Evolutionary conservation across 2,888 invertebrate species (phyloP), one percentile per base, ranked within the genome.

Genomic region (Mantis religiosa): DNA sequence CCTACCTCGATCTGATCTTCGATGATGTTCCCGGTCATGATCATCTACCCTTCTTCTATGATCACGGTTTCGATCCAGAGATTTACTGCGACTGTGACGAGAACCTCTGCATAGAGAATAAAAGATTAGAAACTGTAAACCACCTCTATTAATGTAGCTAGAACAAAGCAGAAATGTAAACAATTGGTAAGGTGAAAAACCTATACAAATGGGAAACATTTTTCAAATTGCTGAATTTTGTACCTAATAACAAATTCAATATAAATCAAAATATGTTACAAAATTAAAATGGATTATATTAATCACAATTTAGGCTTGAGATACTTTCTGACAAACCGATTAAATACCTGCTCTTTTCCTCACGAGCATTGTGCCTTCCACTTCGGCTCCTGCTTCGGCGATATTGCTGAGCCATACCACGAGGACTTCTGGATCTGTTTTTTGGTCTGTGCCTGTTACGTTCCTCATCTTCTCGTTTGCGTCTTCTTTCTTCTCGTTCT

Each of bases 381-480:
- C 89, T 89, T n/a, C 89, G 86, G 71, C 89, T 89, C 28, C 34
- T 41, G 83, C 88, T 88, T 9, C 89, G 85, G 30, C 28, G 89
- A n/a, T 34, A 34, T 47, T 54, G 82, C 8, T 83, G 15, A 27
- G 30, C 27, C 27, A 71, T 71, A 71, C 54, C 54, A 71, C 54
- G 54, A 71, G 89, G 89, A 83, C 89, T 89, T 25, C 87, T 89
- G 41, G 89, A 89, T 83, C 89, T 83, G 12, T 82, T 87, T 54
- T 86, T 89, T 83, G 87, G 71, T 83, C 84, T 30, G 83, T 84
- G 90, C 88, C 89, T 89, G 87, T 90, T 91, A 83, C 89, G 91
- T 88, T 90, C 91, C 89, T 88, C 91, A 88, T 89, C 91, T 88
- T 94, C 94, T 2, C 94, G 92, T 82, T 94, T 93, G 8, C 89